These are phyloP conservation scores for Protaetia brevitarsis DNA, from an alignment of 1,140 invertebrate species.

Conservation along the genomic window DNA sequence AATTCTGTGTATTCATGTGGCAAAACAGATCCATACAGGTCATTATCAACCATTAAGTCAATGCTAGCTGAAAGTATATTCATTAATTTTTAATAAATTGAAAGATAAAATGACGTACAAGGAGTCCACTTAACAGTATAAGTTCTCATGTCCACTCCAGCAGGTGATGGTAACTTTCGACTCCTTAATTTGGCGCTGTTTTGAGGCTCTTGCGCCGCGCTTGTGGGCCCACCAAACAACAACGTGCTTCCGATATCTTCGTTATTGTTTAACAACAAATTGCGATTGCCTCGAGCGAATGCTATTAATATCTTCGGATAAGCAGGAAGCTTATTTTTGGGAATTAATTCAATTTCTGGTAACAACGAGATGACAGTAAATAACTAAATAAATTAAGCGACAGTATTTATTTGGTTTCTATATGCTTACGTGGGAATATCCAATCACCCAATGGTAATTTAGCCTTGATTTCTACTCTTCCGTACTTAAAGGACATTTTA, in stretches of 20 bases:
- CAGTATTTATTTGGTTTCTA: too few species aligned
- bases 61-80: neutral
- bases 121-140: slow-evolving; percentile 33
- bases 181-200: slow-evolving; percentile 32
- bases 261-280: slow-evolving; percentile 27
- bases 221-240: slow-evolving; percentile 36
- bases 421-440: too few species aligned
- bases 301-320: slow-evolving; percentile 33
- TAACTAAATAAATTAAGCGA: too few species aligned
- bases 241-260: slow-evolving; percentile 34
- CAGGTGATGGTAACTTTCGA: slow-evolving; percentile 16
- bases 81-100: neutral
- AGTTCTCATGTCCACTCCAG: slow-evolving; percentile 29
- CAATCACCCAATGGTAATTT: too few species aligned
- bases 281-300: slow-evolving; percentile 38
- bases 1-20: neutral
- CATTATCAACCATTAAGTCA: neutral
- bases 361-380: neutral
- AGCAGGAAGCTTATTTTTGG: neutral
- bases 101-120: slow-evolving; percentile 25
- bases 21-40: neutral
- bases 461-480: too few species aligned
- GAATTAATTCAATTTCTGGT: slow-evolving; percentile 21
- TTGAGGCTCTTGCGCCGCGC: slow-evolving; percentile 26
- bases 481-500: too few species aligned